Conservation (phyloP, 2,888 invertebrate genomes). For the Drosophila recens region DNA sequence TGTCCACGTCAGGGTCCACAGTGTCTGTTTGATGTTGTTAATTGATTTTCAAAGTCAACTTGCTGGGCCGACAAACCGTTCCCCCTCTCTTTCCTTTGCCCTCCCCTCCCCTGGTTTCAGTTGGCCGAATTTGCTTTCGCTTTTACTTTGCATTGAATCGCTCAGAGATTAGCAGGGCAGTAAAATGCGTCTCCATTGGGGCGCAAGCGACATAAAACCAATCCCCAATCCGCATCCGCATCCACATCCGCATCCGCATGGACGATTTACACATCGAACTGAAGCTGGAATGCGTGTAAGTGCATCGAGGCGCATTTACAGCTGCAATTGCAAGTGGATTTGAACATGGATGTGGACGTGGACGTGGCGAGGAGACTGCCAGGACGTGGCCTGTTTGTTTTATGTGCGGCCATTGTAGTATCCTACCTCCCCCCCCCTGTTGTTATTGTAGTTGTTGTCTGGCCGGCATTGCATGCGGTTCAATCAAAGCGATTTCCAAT, state of each 20-base stretch:
- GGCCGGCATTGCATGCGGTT: constrained; percentile 69
- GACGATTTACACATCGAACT: constrained; percentile 55
- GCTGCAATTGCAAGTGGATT: constrained; percentile 77
- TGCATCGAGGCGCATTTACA: constrained; percentile 77
- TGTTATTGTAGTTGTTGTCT: constrained; percentile 59
- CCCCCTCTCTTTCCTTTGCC: background rate
- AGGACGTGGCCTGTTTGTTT: constrained; percentile 75
- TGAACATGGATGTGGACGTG: constrained; percentile 37
- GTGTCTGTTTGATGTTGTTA: constrained; percentile 85
- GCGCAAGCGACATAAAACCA: constrained; percentile 82
- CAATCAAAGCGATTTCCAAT: constrained; percentile 82
- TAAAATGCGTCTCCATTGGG: constrained; percentile 75
- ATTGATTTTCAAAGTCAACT: constrained; percentile 85
- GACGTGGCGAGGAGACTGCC: constrained; percentile 42
- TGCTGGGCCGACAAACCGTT: constrained; percentile 45
- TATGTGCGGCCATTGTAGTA: constrained; percentile 78
- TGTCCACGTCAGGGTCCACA: constrained; percentile 69
- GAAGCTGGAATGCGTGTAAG: constrained; percentile 69
- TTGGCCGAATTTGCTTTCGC: constrained; percentile 60
- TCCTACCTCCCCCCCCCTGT: constrained; percentile 17
- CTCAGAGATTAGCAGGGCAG: constrained; percentile 77
- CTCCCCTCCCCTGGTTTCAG: background rate
- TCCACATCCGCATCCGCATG: constrained; percentile 41
- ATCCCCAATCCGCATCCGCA: constrained; percentile 42
- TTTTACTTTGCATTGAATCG: constrained; percentile 54